Percentiles rank a stretch among this genome's conserved stretches.
These are phyloP conservation scores for Apodemia mormo DNA, from an alignment of 2,888 invertebrate genomes.

Conservation along the genomic window DNA sequence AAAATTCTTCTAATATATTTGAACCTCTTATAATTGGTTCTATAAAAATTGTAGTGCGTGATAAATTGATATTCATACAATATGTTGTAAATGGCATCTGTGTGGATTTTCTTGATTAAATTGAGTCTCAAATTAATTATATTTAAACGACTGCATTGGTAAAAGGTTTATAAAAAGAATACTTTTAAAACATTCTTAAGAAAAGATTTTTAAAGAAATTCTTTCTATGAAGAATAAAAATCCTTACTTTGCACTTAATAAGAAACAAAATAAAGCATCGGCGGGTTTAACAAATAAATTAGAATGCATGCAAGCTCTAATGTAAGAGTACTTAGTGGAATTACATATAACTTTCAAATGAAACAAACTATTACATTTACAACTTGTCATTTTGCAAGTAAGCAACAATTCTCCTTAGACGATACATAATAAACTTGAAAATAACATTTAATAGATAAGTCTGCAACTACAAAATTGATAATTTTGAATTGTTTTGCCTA, in stretches of 20 bases:
- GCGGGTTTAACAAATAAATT: constrained; percentile 35
- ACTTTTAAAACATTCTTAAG: neutral
- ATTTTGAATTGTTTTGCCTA: neutral
- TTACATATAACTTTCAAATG: constrained; percentile 60
- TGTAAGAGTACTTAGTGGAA: constrained; percentile 45
- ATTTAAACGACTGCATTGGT: no score
- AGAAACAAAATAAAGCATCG: constrained; percentile 23
- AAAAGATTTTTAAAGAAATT: constrained; percentile 10
- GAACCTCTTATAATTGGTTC: no score
- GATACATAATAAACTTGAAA: neutral
- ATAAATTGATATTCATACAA: no score
- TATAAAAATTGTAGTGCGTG: no score
- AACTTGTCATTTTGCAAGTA: constrained; percentile 1
- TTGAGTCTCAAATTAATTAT: no score
- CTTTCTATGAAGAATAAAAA: constrained; percentile 20
- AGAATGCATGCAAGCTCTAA: constrained; percentile 37
- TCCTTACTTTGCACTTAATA: constrained; percentile 30
- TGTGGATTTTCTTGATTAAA: no score
- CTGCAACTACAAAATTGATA: neutral
- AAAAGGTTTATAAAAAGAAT: neutral
- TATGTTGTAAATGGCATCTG: no score
- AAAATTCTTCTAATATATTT: no score
- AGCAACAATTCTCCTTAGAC: neutral
- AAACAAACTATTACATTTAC: constrained; percentile 41
- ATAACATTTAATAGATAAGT: neutral